Base-by-base conservation (phyloP, 1,140 invertebrate genomes). In the Drosophila azteca region DNA sequence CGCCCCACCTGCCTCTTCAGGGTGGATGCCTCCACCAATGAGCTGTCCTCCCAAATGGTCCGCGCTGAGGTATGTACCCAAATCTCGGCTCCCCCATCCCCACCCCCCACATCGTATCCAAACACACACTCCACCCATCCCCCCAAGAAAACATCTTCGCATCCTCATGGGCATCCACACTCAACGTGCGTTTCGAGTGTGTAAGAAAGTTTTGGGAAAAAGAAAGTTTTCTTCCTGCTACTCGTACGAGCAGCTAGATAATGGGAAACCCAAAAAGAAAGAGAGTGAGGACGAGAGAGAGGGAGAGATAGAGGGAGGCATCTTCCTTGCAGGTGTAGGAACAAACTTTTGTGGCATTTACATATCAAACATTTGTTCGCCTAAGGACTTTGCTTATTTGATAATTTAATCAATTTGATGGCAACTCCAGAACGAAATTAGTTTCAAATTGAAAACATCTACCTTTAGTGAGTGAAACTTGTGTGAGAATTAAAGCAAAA, bases 1-100 rank as follows among this genome's bases (percentile, higher is more conserved):
- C 80, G 90, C n/a, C 90, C 90, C 35, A 90, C 78, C 52, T 91
- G 90, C 70, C 83, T 91, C 57, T 91, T 91, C 73, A 83, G 78
- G 49, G 64, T 90, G 67, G 90, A 91, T 50, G 46, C 79, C 61
- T n/a, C 49, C n/a, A 71, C 60, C 22, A 79, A 77, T 51, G 78
- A 79, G 57, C 55, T 74, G 29, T n/a, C 72, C 61, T 79, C 90
- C 7, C 68, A 91, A 51, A 91, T 91, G 91, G 51, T 91, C 6
- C 79, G 69, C 70, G 76, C 78, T 59, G 90, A 91, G 90, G 91
- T 91, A 87, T 77, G 87, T 81, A 71, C n/a, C 39, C 11, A 54
- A 35, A 66, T 46, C 62, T 39, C 11, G 17, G 26, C 0, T 1
- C 17, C 17, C 17, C 17, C 17, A 20, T 1, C 17, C 1, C 17